These are phyloP conservation scores for Bettongia penicillata DNA, from an alignment of 2,113 vertebrate genomes.

Conservation along the genomic window DNA sequence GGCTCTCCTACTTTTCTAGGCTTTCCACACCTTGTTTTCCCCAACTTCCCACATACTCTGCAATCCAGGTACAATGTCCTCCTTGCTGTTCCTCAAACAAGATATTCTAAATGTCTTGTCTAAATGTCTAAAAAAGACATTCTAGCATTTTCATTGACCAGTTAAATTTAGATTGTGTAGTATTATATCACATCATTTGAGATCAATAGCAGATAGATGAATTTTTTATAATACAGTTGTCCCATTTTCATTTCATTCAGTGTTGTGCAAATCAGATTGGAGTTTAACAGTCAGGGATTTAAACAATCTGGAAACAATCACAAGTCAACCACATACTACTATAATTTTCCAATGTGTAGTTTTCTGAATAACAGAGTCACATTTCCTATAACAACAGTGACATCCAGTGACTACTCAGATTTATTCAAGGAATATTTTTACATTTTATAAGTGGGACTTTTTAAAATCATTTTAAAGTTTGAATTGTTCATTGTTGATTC, in stretches of 20 bases:
- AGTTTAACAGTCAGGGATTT: background rate
- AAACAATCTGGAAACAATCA: background rate
- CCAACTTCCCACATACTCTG: background rate
- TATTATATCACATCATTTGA: background rate
- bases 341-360: background rate
- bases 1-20: background rate
- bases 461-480: background rate
- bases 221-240: background rate
- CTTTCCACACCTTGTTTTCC: background rate
- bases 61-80: background rate
- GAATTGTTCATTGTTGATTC: background rate
- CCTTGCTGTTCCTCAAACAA: background rate
- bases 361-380: background rate
- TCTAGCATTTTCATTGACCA: background rate
- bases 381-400: slow-evolving; percentile 76
- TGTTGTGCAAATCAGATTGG: background rate
- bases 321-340: background rate
- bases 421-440: background rate
- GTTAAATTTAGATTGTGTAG: background rate
- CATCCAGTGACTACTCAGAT: slow-evolving; percentile 74
- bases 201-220: background rate
- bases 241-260: background rate
- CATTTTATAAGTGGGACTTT: background rate
- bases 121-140: too few species aligned
- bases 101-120: background rate